Evolutionary conservation across 1,140 invertebrate genomes (phyloP).

Genomic region (Neodiprion pinetum): DNA sequence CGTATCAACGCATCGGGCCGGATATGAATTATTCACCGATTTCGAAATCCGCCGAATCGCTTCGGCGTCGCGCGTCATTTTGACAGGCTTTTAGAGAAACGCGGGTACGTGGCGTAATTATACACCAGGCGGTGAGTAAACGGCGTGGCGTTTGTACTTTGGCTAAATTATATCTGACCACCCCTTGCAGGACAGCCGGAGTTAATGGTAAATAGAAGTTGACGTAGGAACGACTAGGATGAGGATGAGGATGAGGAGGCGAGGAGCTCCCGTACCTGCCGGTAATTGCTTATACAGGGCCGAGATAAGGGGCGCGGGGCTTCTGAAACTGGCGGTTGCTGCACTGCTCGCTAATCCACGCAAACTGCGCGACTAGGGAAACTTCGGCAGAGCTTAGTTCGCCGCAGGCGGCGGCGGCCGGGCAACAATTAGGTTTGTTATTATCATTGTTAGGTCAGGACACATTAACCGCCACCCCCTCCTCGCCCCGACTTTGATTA

Average conservation of each 20-base stretch:
- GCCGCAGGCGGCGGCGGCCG: background rate
- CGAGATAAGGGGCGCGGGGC: background rate
- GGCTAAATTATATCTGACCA: background rate
- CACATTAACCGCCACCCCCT: too few relatives aligned
- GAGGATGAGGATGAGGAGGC: background rate
- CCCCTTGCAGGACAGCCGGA: background rate
- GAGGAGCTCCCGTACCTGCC: background rate
- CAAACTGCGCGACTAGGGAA: too few relatives aligned
- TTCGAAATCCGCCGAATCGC: too few relatives aligned
- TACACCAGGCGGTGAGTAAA: too few relatives aligned
- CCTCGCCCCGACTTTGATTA: too few relatives aligned
- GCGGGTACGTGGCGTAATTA: too few relatives aligned
- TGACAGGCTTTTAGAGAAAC: too few relatives aligned
- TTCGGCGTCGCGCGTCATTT: too few relatives aligned
- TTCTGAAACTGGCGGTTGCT: background rate
- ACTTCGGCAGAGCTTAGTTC: background rate
- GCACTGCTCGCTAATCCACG: background rate
- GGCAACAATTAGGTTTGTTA: background rate
- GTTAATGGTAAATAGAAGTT: background rate
- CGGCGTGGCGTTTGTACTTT: background rate
- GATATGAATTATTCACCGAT: too few relatives aligned
- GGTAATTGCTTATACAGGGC: background rate
- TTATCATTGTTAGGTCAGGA: background rate
- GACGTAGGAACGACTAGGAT: background rate
- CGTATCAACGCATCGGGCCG: too few relatives aligned